Evolutionary conservation across 2,113 vertebrate species (phyloP).

Genomic region (Microcebus ravelobensis): DNA sequence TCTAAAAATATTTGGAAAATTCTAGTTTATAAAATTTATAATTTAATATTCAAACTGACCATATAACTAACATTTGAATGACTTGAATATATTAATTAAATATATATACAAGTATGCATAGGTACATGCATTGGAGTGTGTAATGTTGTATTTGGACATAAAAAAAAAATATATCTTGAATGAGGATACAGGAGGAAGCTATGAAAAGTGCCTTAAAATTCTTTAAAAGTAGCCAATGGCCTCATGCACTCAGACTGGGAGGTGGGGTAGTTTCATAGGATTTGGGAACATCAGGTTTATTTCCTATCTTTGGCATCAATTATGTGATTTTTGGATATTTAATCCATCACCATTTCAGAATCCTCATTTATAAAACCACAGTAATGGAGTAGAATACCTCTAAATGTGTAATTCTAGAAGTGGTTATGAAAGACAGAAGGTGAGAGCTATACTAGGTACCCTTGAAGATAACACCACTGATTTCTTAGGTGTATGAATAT

Average conservation of each 20-base stretch:
- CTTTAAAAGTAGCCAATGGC: neutral
- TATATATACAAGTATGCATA: neutral
- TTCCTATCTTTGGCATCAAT: neutral
- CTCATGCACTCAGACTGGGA: neutral
- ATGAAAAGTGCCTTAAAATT: neutral
- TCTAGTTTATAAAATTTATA: neutral
- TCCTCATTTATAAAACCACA: neutral
- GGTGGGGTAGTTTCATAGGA: neutral
- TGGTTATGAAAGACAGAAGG: neutral
- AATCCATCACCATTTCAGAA: neutral
- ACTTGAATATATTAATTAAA: neutral
- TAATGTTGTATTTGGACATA: neutral
- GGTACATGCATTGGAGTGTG: neutral
- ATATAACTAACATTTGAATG: neutral
- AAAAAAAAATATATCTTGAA: neutral
- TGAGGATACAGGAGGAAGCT: neutral
- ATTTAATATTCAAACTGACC: neutral
- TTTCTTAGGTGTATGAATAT: neutral
- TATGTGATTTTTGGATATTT: neutral
- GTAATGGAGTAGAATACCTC: neutral
- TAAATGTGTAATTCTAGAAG: neutral
- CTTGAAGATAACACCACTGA: neutral
- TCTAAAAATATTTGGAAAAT: slow-evolving; percentile 39
- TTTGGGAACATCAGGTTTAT: neutral
- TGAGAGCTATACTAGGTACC: neutral